phyloP scores from a whole-genome alignment of 2,113 vertebrate genomes.

The Oreochromis aureus region DNA sequence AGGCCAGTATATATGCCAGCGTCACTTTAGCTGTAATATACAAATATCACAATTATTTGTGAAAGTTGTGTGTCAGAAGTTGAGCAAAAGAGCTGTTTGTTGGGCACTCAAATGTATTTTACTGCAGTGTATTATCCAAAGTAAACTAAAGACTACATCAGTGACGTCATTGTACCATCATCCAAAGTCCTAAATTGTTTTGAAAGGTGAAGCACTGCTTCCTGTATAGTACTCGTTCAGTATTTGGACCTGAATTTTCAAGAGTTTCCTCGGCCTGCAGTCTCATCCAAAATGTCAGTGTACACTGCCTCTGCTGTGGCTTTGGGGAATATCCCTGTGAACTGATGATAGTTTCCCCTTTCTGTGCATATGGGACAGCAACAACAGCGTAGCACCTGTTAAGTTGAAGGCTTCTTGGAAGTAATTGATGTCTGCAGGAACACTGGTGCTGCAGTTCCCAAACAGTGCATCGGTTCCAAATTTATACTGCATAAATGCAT shows the following conservation, averaged over 20 bases:
- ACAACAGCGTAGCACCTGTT: neutral
- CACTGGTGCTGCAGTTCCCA: neutral
- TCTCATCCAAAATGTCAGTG: neutral
- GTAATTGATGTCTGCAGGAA: neutral
- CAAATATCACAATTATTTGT: neutral
- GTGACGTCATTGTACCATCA: neutral
- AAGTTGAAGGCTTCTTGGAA: neutral
- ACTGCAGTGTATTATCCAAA: neutral
- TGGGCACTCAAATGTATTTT: neutral
- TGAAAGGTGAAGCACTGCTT: neutral
- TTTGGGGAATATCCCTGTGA: neutral
- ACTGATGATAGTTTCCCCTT: neutral
- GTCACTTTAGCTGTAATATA: neutral
- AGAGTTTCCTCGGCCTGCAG: neutral
- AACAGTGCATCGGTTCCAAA: neutral
- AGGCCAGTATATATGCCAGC: neutral
- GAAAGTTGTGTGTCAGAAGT: neutral
- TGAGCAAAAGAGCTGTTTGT: neutral
- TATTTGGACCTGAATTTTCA: neutral
- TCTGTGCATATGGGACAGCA: neutral
- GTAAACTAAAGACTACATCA: neutral
- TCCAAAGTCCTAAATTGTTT: neutral
- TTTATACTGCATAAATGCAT: neutral
- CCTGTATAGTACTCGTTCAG: neutral
- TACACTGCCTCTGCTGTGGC: neutral